Evolutionary conservation across 2,113 vertebrate species (phyloP).

Genomic region (Halichoerus grypus): DNA sequence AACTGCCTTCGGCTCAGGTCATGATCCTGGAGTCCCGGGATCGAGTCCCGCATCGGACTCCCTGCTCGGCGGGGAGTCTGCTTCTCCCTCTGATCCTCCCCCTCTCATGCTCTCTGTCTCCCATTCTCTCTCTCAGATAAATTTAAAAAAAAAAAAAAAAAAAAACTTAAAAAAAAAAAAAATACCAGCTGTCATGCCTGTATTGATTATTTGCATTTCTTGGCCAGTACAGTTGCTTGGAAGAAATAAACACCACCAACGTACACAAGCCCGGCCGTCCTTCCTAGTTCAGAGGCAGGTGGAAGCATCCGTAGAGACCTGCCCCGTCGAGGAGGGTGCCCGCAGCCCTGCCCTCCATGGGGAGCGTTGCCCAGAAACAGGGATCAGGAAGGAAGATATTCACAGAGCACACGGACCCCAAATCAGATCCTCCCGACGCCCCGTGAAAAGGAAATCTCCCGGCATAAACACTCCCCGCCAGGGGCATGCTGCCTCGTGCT

Average conservation of each 20-base stretch:
- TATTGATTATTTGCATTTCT: accelerated
- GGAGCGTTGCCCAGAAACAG: background rate
- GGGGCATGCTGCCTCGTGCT: accelerated
- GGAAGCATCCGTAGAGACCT: accelerated
- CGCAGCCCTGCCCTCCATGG: background rate
- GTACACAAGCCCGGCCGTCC: accelerated
- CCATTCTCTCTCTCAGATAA: no score
- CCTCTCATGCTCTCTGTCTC: no score
- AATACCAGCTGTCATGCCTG: accelerated
- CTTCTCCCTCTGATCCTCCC: no score
- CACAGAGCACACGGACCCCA: accelerated
- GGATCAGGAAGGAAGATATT: accelerated
- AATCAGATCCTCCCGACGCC: accelerated
- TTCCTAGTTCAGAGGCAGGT: accelerated
- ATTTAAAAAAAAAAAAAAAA: no score
- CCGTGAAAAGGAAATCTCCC: accelerated
- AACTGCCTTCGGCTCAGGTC: no score
- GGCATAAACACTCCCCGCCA: accelerated
- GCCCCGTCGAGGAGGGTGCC: accelerated
- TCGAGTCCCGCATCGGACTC: no score
- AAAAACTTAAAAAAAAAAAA: no score
- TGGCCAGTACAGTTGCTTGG: background rate
- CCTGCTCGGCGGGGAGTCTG: no score
- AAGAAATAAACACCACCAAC: background rate
- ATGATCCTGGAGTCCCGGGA: no score